Conservation (phyloP, 2,888 invertebrate genomes). For the Argyresthia goedartella region DNA sequence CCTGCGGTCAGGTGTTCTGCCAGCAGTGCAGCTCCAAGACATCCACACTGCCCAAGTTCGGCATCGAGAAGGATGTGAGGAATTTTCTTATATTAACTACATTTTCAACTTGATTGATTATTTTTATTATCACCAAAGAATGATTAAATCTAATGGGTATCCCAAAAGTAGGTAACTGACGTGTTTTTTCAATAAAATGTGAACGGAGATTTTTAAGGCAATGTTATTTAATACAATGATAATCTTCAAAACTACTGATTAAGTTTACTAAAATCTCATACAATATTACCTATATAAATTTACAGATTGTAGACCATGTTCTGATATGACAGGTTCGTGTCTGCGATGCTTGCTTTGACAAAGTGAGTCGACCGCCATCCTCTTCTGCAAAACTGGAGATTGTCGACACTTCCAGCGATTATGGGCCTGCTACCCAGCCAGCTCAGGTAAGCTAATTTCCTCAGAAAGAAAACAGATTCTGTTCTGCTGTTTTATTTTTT, state of each 20-base stretch:
- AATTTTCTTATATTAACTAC: neutral
- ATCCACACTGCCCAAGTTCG: slow-evolving; percentile 95
- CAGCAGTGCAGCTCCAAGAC: slow-evolving; percentile 90
- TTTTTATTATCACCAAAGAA: no score
- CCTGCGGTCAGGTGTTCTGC: slow-evolving; percentile 99
- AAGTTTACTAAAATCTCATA: no score
- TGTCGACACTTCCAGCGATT: slow-evolving; percentile 85
- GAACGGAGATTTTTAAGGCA: no score
- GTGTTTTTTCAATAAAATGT: no score
- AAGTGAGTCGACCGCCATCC: slow-evolving; percentile 66
- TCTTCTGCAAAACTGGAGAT: slow-evolving; percentile 66
- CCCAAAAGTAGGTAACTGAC: neutral
- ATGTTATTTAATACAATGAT: no score
- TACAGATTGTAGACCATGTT: no score
- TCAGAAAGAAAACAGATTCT: slow-evolving; percentile 70
- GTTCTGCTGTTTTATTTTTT: neutral
- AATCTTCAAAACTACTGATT: no score
- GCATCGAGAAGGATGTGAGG: slow-evolving; percentile 93
- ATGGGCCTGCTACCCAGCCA: slow-evolving; percentile 85
- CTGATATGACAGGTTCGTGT: slow-evolving; percentile 80
- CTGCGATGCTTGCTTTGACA: slow-evolving; percentile 95
- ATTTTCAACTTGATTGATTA: no score
- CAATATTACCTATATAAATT: no score
- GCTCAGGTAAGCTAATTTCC: slow-evolving; percentile 19
- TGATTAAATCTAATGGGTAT: no score